These are phyloP conservation scores for Leptopterna dolabrata DNA, from an alignment of 2,888 invertebrate genomes.

Conservation along the genomic window DNA sequence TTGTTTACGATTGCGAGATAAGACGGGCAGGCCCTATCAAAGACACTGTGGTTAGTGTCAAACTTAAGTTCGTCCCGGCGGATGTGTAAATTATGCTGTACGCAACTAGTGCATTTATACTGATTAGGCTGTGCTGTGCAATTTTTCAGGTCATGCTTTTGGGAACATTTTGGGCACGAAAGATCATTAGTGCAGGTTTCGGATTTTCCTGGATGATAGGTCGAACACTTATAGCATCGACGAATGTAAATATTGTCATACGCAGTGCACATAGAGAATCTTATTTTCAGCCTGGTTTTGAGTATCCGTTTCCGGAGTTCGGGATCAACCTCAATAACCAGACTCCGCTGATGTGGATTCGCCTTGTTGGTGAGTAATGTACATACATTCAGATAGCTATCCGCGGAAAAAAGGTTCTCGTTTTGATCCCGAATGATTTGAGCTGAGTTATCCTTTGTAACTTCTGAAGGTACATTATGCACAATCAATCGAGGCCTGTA, in stretches of 20 bases:
- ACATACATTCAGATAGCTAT: not conserved
- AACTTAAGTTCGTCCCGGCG: slow-evolving; percentile 9
- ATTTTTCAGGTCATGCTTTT: not conserved
- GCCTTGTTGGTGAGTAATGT: not conserved
- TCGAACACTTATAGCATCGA: slow-evolving; percentile 1
- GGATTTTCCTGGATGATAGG: not conserved
- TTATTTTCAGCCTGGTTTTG: not conserved
- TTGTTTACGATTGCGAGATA: slow-evolving; percentile 5
- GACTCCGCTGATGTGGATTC: slow-evolving; percentile 10
- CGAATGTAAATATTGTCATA: not conserved
- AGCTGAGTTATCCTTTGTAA: slow-evolving; percentile 10
- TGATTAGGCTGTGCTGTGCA: slow-evolving; percentile 13
- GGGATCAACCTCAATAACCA: slow-evolving; percentile 6
- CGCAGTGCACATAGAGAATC: not conserved
- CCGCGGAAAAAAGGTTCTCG: not conserved
- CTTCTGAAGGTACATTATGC: not conserved
- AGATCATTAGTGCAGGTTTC: slow-evolving; percentile 9
- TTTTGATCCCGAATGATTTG: slow-evolving; percentile 25
- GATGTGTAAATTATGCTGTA: not conserved
- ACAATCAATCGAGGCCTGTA: slow-evolving; percentile 1
- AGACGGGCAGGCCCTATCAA: slow-evolving; percentile 7
- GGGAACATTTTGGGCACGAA: slow-evolving; percentile 12
- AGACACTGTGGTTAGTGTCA: slow-evolving; percentile 11
- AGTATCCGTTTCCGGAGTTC: slow-evolving; percentile 8
- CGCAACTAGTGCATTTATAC: slow-evolving; percentile 1